Percentiles rank a stretch among this genome's conserved stretches.
Evolutionary conservation across 1,140 invertebrate genomes (phyloP).

Genomic region (Aphelinus certus): DNA sequence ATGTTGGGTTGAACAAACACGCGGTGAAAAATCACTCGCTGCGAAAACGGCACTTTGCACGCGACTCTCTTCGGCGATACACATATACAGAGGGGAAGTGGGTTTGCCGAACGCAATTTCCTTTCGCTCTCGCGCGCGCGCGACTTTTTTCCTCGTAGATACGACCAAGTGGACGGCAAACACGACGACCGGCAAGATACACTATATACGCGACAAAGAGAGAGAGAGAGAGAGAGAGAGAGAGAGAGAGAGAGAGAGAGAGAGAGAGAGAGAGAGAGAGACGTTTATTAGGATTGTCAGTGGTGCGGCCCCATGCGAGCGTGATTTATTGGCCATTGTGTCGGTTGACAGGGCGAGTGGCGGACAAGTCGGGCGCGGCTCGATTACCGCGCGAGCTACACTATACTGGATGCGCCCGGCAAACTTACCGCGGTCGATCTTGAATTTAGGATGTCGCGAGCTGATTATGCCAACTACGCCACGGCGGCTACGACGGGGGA

Average conservation of each 20-base stretch:
- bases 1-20: no score
- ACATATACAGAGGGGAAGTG: neutral
- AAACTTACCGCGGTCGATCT: no score
- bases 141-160: neutral
- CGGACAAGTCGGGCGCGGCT: no score
- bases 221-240: no score
- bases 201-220: neutral
- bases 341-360: no score
- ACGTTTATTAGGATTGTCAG: constrained; percentile 23
- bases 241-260: neutral
- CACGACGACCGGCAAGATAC: neutral
- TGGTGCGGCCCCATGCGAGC: neutral
- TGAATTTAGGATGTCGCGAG: no score
- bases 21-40: no score
- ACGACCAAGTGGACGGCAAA: constrained; percentile 21
- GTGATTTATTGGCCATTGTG: neutral
- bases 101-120: neutral
- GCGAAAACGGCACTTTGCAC: neutral
- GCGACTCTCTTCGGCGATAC: neutral
- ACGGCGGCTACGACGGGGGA: no score
- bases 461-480: no score
- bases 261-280: neutral
- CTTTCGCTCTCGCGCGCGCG: neutral
- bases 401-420: no score
- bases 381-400: no score